Evolutionary conservation across 2,113 vertebrate species (phyloP), one percentile per base, ranked within the genome.

Genomic region (Irena cyanogastra): DNA sequence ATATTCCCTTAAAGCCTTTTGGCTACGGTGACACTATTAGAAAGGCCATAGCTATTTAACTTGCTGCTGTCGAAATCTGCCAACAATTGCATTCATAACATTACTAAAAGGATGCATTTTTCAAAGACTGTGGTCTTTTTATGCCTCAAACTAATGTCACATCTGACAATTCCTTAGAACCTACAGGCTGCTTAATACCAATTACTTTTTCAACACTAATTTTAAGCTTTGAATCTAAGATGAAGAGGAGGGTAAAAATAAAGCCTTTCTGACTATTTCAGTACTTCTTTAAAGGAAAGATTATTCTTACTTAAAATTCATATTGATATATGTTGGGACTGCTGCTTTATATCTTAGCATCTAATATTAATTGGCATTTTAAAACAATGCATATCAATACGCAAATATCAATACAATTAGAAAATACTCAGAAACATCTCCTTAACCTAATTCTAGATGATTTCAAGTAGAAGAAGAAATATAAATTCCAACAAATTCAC

Each of bases 1-100:
- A 96, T 84, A 85, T 78, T 94, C 74, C 93, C 88, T 89, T 64
- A 94, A 94, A 87, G 76, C 72, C 77, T 94, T 97, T 96, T 72
- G 88, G 94, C 27, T 91, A 89, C 59, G 33, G 44, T 90, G 86
- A 74, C 89, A 95, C 92, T 94, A 93, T 96, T 94, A 95, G 91
- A 95, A 91, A 94, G 83, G 83, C 66, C 83, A 86, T 5, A 69
- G 68, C 65, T 94, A 90, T 88, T 93, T 92, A 90, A 96, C 71
- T 93, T 76, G 59, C 39, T 87, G 30, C 50, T 79, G 63, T 61
- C 80, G 8, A 95, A 94, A 65, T 68, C 69, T 85, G 83, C 80
- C 88, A 94, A 78, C 54, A 92, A 56, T 23, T 77, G 72, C 39
- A 91, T 93, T 83, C 89, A 52, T 49, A 94, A 54, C 28, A n/a